Base-by-base conservation (phyloP, 1,140 invertebrate genomes). In the Callitettix versicolor region DNA sequence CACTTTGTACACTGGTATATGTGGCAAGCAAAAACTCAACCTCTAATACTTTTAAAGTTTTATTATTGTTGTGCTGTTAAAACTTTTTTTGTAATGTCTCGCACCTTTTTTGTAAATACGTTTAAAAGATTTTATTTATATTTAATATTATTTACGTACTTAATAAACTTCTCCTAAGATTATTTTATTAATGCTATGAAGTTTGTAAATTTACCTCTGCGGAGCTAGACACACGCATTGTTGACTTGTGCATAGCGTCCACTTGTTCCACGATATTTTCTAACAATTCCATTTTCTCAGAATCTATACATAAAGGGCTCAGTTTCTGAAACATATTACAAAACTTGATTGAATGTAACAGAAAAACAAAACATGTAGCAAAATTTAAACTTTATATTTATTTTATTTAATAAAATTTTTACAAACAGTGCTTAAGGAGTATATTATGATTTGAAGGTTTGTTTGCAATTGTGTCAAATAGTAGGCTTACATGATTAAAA, bases 211-310 rank as follows among this genome's bases (percentile, higher is more conserved):
- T 21, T 30, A 74, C 69, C 64, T 76, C 73, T 12, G 73, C 70
- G 42, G 71, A 60, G 56, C 68, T 69, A 4, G 72, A 73, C 30
- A 76, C 68, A 36, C 70, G 60, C 30, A 68, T 61, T 22, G 69
- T 66, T 9, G 68, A 62, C 30, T 71, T 67, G 55, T 71, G 65
- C n/a, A 76, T 58, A 6, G 74, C 67, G 44, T 72, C 69, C 7
- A 74, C 60, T 60, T 75, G 72, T 34, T 63, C 60, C 36, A 69
- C 66, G 5, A 74, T 66, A 52, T 69, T 70, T 30, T 61, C 60
- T 36, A 73, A 60, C 9, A 71, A 52, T 33, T 71, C 69, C 36
- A 66, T 58, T 33, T 67, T 65, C 50, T 71, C 66, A 1, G 63
- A 52, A 55, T 72, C 68, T 22, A 54, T 60, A 47, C 67, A 70